Evolutionary conservation across 2,888 invertebrate species (phyloP).

Genomic region (Onthophagus sagittarius): DNA sequence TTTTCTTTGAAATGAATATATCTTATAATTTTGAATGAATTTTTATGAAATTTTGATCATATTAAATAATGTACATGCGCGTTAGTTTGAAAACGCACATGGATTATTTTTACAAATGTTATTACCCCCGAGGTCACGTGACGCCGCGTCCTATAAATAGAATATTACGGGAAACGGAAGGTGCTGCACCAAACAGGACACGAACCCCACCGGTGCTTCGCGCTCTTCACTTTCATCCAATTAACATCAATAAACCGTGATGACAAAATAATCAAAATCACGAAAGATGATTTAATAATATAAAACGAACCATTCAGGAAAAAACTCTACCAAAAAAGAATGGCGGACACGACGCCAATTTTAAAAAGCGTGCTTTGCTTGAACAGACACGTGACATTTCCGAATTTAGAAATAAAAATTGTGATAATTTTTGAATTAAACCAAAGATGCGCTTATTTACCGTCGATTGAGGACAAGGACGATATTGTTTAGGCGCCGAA

Average conservation of each 20-base stretch:
- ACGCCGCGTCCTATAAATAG: constrained; percentile 17
- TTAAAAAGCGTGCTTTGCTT: constrained; percentile 1
- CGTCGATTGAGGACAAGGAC: not conserved
- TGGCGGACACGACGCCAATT: constrained; percentile 16
- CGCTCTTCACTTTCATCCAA: not conserved
- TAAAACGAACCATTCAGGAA: constrained; percentile 1
- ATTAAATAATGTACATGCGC: not conserved
- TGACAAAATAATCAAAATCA: not conserved
- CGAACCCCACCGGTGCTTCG: not conserved
- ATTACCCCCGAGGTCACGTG: constrained; percentile 20
- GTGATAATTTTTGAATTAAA: not conserved
- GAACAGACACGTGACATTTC: not conserved
- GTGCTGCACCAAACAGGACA: not conserved
- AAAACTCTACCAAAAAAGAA: constrained; percentile 1
- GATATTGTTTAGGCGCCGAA: constrained; percentile 7
- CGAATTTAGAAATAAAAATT: constrained; percentile 1
- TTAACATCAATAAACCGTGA: not conserved
- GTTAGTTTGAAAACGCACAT: not conserved
- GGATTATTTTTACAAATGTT: constrained; percentile 18
- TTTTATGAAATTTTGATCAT: not conserved
- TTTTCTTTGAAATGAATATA: too few species aligned
- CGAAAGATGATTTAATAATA: not conserved
- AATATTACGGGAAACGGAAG: constrained; percentile 14
- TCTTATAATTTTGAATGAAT: too few species aligned
- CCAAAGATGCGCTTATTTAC: not conserved